These are phyloP conservation scores for Onthophagus taurus DNA, from an alignment of 1,140 invertebrate species.

Conservation along the genomic window DNA sequence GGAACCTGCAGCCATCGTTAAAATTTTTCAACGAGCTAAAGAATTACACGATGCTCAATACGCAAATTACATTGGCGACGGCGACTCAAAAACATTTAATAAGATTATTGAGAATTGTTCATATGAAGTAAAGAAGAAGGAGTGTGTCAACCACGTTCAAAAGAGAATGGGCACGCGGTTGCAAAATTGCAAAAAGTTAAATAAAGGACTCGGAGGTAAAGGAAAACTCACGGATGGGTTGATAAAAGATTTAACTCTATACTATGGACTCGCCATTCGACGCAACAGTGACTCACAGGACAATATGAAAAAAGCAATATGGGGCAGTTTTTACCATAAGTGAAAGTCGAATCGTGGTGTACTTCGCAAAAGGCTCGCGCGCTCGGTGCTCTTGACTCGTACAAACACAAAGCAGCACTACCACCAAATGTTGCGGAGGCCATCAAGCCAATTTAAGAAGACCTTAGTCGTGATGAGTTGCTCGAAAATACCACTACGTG, in stretches of 20 bases:
- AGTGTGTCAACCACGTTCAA: conserved; percentile 23
- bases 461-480: too few species aligned
- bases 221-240: neutral
- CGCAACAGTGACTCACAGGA: conserved; percentile 20
- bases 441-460: too few species aligned
- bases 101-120: neutral
- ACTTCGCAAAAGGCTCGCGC: too few species aligned
- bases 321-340: conserved; percentile 25
- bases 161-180: conserved; percentile 23
- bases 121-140: conserved; percentile 18
- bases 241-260: conserved; percentile 12
- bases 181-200: conserved; percentile 16
- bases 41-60: conserved; percentile 9
- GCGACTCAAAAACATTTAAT: conserved; percentile 2
- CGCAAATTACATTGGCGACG: conserved; percentile 1
- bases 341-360: too few species aligned
- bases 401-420: too few species aligned
- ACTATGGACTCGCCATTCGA: conserved; percentile 26
- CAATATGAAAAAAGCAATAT: conserved; percentile 26
- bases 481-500: too few species aligned
- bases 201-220: conserved; percentile 19
- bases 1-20: conserved; percentile 22
- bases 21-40: conserved; percentile 24
- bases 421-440: too few species aligned
- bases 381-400: too few species aligned